Base-by-base conservation (phyloP, 2,113 vertebrate genomes). In the Oryzias celebensis region DNA sequence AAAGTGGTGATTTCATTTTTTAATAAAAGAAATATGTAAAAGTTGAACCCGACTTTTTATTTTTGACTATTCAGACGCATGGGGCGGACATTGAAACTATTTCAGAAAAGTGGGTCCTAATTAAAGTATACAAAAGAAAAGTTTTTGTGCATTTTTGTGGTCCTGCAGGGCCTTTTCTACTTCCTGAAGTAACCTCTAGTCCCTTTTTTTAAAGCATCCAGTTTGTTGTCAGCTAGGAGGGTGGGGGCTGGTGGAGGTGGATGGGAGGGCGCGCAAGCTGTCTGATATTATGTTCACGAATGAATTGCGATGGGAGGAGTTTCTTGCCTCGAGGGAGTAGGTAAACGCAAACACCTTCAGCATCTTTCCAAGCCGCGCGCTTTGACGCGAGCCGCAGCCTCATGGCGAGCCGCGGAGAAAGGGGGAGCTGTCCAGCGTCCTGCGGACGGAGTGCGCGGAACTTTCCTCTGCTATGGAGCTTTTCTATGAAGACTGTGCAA, bases 301-400 rank as follows among this genome's bases (percentile, higher is more conserved):
- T 87, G 72, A 83, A 88, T 87, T 73, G 69, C 58, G 75, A 88
- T 89, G 90, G 91, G 91, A 90, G 91, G 91, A 91, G 91, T 85
- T 85, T 89, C 48, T 67, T 75, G 76, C 79, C 82, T 78, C 76
- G 15, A 60, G 79, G 85, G 82, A 75, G 69, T 62, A 84, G 84
- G 85, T 85, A 65, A 80, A 78, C 58, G 69, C 70, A 58, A 83
- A 84, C 88, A 92, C 89, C 90, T 91, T 89, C 80, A 82, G 75
- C 84, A 81, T 87, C 79, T 88, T 83, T 80, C 60, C 70, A 64
- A 52, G 64, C 62, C 65, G 65, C 65, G 65, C 65, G 66, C 71
- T 78, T 65, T 68, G 58, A 75, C 28, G 78, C 68, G 53, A 80
- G 59, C 16, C 68, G 31, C 68, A 87, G 71, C 75, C 75, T 55